phyloP scores from a whole-genome alignment of 64 coral and sea anemone species.

The Cladopsammia gracilis region DNA sequence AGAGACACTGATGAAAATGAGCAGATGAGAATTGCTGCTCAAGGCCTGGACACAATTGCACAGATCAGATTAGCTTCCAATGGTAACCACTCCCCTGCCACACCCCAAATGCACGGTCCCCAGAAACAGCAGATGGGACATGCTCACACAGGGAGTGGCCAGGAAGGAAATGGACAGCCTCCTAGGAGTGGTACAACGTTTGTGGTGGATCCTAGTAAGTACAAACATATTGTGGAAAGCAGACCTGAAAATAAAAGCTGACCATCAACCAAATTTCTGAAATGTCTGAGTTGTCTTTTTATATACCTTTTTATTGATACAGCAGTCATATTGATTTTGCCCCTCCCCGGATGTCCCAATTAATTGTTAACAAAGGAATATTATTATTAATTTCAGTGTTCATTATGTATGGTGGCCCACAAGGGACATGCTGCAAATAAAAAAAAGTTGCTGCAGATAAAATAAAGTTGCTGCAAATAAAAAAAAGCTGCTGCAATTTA shows the following conservation, averaged over 20 bases:
- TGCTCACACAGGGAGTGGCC: not conserved
- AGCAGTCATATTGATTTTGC: too few species aligned
- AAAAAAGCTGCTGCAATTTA: too few species aligned
- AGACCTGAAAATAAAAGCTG: not conserved
- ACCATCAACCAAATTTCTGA: too few species aligned
- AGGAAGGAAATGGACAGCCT: constrained; percentile 38
- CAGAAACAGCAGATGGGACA: not conserved
- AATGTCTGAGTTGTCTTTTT: too few species aligned
- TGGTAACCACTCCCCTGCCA: not conserved
- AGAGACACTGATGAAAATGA: constrained; percentile 46
- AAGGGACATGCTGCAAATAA: too few species aligned
- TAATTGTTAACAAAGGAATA: too few species aligned
- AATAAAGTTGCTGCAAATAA: too few species aligned
- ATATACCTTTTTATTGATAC: too few species aligned
- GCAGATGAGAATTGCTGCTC: constrained; percentile 28
- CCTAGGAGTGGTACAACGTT: constrained; percentile 50
- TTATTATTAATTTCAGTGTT: too few species aligned
- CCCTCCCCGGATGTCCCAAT: too few species aligned
- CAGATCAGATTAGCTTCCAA: not conserved
- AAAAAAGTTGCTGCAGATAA: too few species aligned
- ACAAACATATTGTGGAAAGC: not conserved
- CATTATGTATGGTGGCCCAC: too few species aligned
- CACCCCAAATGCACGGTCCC: not conserved
- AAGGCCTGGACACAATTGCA: not conserved
- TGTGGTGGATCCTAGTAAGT: constrained; percentile 48